Evolutionary conservation across 1,140 invertebrate species (phyloP), one percentile per base, ranked within the genome.

Genomic region (Phenacoccus solenopsis): DNA sequence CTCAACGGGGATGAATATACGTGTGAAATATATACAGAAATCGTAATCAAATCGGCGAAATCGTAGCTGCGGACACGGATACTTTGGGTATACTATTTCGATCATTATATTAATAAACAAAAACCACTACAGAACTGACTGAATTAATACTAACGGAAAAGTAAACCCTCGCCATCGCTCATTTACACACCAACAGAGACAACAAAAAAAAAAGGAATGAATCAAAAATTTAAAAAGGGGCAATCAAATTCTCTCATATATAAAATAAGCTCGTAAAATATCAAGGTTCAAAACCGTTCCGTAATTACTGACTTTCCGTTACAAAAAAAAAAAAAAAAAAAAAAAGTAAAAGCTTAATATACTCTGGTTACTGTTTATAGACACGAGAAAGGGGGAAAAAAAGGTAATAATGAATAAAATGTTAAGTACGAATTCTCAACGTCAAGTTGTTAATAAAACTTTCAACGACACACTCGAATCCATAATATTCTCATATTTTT

Each of bases 231-330:
- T 5, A 27, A 64, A 64, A 64, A 64, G 22, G 25, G 21, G 56
- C 7, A 7, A 20, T 9, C 21, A 24, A 24, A n/a, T n/a, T 24
- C 25, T 64, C 20, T 16, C 21, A 9, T 25, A 24, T 64, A 64
- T 20, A 64, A 64, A 64, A 64, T 64, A 64, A 64, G 59, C 59
- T 64, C 59, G 25, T 64, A 64, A 64, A 4, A 64, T 64, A 64
- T 64, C 59, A 64, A 64, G 56, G 22, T 64, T 64, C 25, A 10
- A 9, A 38, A 38, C 32, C 32, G 32, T 10, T n/a, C 9, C 32
- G n/a, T 38, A 9, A 10, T 38, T 9, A 10, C 25, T 25, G 25
- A 22, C 25, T 64, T 64, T 24, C 2, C 25, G 9, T 64, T 64
- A 64, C 21, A 59, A 24, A 25, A 22, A 64, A 24, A 64, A 64